Evolutionary conservation across 2,797 vertebrate genomes (phyloP), one percentile per base, ranked within the genome.

Genomic region (Dendrocincla tyrannina): DNA sequence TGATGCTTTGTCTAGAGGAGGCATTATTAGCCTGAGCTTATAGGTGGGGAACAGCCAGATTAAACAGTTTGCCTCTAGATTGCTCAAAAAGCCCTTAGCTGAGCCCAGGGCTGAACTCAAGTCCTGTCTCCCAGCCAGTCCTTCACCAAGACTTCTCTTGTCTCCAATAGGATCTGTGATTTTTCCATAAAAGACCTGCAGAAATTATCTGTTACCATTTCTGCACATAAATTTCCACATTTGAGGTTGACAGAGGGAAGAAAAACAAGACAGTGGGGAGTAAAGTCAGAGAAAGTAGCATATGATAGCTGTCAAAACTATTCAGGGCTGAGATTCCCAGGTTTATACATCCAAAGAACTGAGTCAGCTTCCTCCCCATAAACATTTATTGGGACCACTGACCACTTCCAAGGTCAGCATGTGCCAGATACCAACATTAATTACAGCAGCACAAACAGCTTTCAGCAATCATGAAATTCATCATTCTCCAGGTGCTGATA

Each of bases 401-500:
- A 49, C 62, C 70, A 88, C 24, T 91, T 86, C 62, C 66, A 76
- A 78, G 49, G 53, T 84, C 86, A 78, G 58, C 53, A 44, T 46
- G 30, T 78, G 66, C 74, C 84, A 84, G 69, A 94, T 83, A 84
- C 46, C 10, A 62, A 55, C 46, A 83, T 73, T 39, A 68, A 64
- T 77, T 86, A 60, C 68, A 86, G 60, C 27, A 84, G 66, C 52
- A 93, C 64, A 70, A 78, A 52, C 73, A 91, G 77, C 80, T 91
- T 92, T 81, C 39, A 95, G 47, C 63, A 46, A 53, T 78, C 59
- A 27, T 28, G n/a, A 79, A 86, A 94, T 79, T 78, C 25, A 92
- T 85, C 60, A 78, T 85, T 82, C 84, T 87, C 74, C 70, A 91
- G 80, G 83, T 91, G 84, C 83, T 88, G 76, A 91, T 92, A 93